Base-by-base conservation (phyloP, 2,113 vertebrate species). In the Myanophis thanlyinensis region DNA sequence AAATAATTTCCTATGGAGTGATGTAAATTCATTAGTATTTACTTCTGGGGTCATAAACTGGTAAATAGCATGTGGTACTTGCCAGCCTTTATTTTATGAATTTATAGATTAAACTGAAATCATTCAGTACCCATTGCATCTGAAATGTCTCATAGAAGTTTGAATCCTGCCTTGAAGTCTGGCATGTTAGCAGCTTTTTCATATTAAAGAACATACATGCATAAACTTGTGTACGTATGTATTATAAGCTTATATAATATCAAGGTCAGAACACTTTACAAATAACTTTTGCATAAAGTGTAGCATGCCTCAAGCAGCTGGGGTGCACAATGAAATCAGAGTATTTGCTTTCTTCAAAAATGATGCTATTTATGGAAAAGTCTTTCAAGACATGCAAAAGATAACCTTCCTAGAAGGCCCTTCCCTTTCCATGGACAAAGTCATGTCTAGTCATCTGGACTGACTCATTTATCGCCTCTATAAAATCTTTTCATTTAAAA, bases 221-320 rank as follows among this genome's bases (percentile, higher is more conserved):
- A 92, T 88, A 93, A 95, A 96, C 90, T 1, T 56, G 53, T 25
- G 53, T 54, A 54, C 23, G 53, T 54, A 54, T 54, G 53, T 54
- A 25, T 56, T 62, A 67, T 67, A 67, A 95, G 90, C 85, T 94
- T 94, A 92, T 84, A 92, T 92, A 95, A 95, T 95, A 88, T 11
- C 89, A 91, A 93, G 25, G 85, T 93, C 90, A 92, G 95, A 96
- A 94, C 91, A 95, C 80, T 94, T 90, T 96, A 93, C 94, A 96
- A 96, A 92, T 88, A 95, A 94, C 86, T 96, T 91, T 80, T 3
- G 86, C 90, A 94, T 80, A 89, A 91, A 91, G 89, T 22, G 91
- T 62, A 95, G 89, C 54, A 88, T 88, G 95, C 52, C 92, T 0
- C 89, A 92, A 95, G 93, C 85, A 92, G 80, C 11, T 51, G 80